phyloP scores from a whole-genome alignment of 1,140 invertebrate genomes.

The Drosophila watanabei region DNA sequence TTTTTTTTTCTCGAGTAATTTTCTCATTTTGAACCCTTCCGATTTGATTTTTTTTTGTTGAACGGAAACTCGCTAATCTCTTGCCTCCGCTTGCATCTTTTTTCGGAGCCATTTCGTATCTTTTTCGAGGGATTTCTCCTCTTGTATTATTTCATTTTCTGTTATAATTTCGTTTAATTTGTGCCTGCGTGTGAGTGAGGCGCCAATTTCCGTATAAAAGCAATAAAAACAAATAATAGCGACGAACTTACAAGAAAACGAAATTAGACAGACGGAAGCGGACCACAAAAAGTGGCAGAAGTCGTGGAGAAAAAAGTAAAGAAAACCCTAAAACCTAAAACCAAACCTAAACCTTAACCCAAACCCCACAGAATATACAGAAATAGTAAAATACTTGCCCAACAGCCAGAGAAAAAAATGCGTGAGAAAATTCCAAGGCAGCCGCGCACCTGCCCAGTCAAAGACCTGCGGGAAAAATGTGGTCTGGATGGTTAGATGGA shows the following conservation, averaged over 20 bases:
- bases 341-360: neutral
- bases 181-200: conserved; percentile 30
- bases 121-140: conserved; percentile 54
- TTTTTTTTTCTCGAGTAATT: conserved; percentile 47
- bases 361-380: conserved; percentile 31
- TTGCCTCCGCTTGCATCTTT: conserved; percentile 62
- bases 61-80: conserved; percentile 79
- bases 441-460: conserved; percentile 52
- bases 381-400: conserved; percentile 38
- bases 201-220: conserved; percentile 84
- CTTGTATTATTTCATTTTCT: conserved; percentile 52
- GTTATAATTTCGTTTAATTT: conserved; percentile 75
- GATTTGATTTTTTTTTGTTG: conserved; percentile 2
- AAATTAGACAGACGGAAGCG: conserved; percentile 78
- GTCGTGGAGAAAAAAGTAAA: neutral
- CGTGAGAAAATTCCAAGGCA: conserved; percentile 73
- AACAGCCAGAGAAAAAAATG: conserved; percentile 47
- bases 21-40: conserved; percentile 28
- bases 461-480: conserved; percentile 23
- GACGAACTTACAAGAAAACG: conserved; percentile 77
- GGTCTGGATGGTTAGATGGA: neutral
- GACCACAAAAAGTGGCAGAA: conserved; percentile 28
- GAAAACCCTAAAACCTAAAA: conserved; percentile 18
- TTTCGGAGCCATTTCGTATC: neutral
- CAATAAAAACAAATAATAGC: conserved; percentile 84